Percentiles rank a stretch among this genome's conserved stretches.
These are phyloP conservation scores for Eunapius fragilis DNA, from an alignment of 37 sponge, comb jelly and placozoan genomes.

Conservation along the genomic window DNA sequence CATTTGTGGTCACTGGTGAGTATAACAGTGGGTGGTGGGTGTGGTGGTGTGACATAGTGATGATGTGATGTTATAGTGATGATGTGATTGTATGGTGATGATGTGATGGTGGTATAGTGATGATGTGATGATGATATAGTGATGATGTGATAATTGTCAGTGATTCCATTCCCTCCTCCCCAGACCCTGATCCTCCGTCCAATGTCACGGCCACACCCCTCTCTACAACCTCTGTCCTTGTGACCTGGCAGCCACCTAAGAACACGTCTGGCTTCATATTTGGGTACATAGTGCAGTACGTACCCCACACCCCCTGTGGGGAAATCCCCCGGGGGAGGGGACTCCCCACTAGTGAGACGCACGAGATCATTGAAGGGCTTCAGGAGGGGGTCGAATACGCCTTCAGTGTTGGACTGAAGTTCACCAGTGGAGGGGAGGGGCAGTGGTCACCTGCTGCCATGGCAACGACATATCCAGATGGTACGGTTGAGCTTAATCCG, in stretches of 20 bases:
- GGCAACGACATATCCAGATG: slow-evolving; percentile 4
- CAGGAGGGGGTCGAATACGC: slow-evolving; percentile 1
- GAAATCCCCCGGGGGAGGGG: slow-evolving; percentile 5
- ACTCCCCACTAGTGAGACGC: neutral
- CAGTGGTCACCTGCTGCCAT: neutral
- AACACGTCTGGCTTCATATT: neutral
- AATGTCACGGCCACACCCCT: neutral
- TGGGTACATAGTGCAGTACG: slow-evolving; percentile 4
- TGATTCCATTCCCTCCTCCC: neutral
- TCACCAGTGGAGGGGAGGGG: no score
- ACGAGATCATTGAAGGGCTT: neutral
- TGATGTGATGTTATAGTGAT: neutral
- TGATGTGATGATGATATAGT: no score
- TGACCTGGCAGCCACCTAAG: neutral
- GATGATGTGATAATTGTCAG: neutral
- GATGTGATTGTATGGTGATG: neutral
- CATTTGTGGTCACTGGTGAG: slow-evolving; percentile 27
- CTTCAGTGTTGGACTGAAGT: neutral
- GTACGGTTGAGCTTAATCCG: slow-evolving; percentile 4
- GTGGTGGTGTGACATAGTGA: neutral
- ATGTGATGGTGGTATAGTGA: neutral
- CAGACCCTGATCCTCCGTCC: slow-evolving; percentile 38
- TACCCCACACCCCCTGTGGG: slow-evolving; percentile 6
- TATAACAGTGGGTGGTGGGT: neutral
- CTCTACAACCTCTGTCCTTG: slow-evolving; percentile 1